These are phyloP conservation scores for Poecilobothrus nobilitatus DNA, from an alignment of 2,888 invertebrate species.

Conservation along the genomic window DNA sequence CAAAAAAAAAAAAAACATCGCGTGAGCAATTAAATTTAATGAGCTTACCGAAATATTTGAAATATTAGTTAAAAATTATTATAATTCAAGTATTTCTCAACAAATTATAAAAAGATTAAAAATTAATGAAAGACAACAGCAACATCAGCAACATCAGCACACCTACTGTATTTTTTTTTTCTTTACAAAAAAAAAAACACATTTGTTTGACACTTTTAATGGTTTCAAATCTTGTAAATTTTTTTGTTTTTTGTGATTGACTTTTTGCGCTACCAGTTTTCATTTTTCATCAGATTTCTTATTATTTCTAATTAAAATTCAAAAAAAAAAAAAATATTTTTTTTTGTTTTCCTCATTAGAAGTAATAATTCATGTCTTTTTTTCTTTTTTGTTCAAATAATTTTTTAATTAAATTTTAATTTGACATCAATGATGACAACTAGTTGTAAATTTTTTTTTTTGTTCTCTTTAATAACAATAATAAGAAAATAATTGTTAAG, in stretches of 20 bases:
- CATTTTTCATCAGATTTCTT: no score
- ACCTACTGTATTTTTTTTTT: background rate
- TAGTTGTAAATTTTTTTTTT: no score
- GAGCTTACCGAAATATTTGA: background rate
- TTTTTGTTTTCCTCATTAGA: background rate
- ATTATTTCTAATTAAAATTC: background rate
- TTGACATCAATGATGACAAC: background rate
- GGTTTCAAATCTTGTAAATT: background rate
- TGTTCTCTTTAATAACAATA: no score
- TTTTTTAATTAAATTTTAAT: background rate
- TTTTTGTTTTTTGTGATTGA: no score
- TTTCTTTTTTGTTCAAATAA: background rate
- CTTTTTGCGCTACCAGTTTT: no score
- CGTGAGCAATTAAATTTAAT: background rate
- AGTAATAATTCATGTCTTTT: background rate
- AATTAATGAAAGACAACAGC: background rate
- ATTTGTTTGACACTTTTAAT: no score
- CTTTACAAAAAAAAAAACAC: no score
- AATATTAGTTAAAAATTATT: background rate
- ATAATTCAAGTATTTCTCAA: background rate
- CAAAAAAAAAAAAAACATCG: no score
- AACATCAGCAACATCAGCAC: background rate
- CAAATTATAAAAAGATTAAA: conserved; percentile 1
- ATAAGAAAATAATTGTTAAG: no score
- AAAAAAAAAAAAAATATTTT: background rate